Base-by-base conservation (phyloP, 2,797 vertebrate genomes). In the Poecilia picta region DNA sequence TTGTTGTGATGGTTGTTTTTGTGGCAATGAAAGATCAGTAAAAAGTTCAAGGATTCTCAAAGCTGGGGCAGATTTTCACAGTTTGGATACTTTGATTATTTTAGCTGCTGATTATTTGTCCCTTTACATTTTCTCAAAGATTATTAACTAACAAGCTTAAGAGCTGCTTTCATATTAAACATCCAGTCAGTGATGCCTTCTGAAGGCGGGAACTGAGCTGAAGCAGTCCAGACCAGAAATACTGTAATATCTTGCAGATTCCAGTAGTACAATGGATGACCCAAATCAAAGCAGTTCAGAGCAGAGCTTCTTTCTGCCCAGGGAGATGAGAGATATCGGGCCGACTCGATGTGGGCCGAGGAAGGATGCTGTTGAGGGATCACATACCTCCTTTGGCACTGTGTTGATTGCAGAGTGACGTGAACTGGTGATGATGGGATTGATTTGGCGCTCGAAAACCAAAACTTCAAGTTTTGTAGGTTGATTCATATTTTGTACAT, bases 271-370 rank as follows among this genome's bases (percentile, higher is more conserved):
- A 87, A 85, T 77, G 68, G 70, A 85, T 72, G 87, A 73, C 76
- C 84, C 73, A 76, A 91, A 90, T 90, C 81, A 87, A 91, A 93
- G 84, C 73, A 47, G 82, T 73, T 86, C 39, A 31, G 79, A 74
- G 81, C 79, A 49, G 83, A 78, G 85, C 80, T 80, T 72, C 81
- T 81, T 70, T 84, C 79, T 73, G 76, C 74, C 82, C 75, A 62
- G 76, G 74, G 82, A 85, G 93, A 92, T 91, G 93, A 94, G 84
- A 89, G 92, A 94, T 75, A 80, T 36, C 4, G n/a, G 81, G 76
- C 86, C 12, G 49, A 62, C 83, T 70, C 7, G 36, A 39, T 78
- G 57, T 78, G 51, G 51, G 81, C 80, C 16, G 77, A 82, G 75
- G 78, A 86, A 33, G 85, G 92, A 90, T 49, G 84, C 77, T 73